A percentile compares a stretch with the other conserved stretches of the same genome.
phyloP scores from a whole-genome alignment of 2,113 vertebrate genomes.

The Nannobrachium achirus region DNA sequence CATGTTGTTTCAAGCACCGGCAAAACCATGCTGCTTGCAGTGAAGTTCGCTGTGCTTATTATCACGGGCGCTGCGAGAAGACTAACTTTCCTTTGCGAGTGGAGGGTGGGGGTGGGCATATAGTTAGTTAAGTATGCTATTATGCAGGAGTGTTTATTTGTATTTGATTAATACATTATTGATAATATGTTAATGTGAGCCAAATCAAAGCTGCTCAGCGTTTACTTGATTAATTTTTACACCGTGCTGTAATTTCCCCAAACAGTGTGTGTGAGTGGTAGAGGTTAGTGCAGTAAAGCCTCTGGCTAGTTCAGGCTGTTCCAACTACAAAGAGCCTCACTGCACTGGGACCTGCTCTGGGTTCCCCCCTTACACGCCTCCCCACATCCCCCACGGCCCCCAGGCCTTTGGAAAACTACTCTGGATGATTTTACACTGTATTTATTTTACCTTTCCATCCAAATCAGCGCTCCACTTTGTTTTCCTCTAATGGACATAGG shows the following conservation, averaged over 20 bases:
- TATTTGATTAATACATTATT: constrained; percentile 79
- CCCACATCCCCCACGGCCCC: constrained; percentile 60
- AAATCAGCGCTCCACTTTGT: constrained; percentile 66
- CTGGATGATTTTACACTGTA: constrained; percentile 56
- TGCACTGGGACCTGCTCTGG: constrained; percentile 72
- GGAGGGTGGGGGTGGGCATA: constrained; percentile 31
- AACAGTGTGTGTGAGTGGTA: constrained; percentile 64
- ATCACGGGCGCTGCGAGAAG: constrained; percentile 23
- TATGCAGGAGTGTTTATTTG: constrained; percentile 73
- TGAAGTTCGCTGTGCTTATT: constrained; percentile 30
- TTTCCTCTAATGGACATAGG: constrained; percentile 51
- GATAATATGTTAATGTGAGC: constrained; percentile 77
- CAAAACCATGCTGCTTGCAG: constrained; percentile 45
- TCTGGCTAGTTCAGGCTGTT: constrained; percentile 73
- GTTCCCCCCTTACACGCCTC: constrained; percentile 60
- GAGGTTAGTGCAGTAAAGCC: constrained; percentile 71
- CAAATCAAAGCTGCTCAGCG: constrained; percentile 68
- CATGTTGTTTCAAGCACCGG: constrained; percentile 49
- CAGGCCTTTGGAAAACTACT: constrained; percentile 65
- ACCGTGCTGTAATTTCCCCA: constrained; percentile 74
- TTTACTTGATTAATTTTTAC: constrained; percentile 79
- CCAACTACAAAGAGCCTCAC: constrained; percentile 73
- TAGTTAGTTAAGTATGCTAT: constrained; percentile 64
- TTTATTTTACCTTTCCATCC: constrained; percentile 68
- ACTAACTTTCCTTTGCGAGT: constrained; percentile 38